A percentile compares a stretch with the other conserved stretches of the same genome.
Conservation (phyloP, 2,888 invertebrate genomes). For the Synanthedon andrenaeformis region DNA sequence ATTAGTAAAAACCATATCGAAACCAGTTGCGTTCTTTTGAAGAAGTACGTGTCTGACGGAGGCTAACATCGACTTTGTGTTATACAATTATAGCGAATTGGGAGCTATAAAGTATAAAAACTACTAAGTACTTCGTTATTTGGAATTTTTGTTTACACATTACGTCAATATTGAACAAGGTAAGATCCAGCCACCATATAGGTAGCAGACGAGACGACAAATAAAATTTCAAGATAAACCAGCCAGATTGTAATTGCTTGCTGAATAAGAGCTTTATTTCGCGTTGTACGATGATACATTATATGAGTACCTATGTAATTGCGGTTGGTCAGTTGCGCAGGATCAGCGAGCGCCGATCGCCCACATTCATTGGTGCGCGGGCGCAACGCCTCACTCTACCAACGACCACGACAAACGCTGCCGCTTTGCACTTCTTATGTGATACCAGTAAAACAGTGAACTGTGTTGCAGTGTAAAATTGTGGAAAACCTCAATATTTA, state of each 20-base stretch:
- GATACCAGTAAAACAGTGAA: conserved; percentile 7
- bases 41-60: no score
- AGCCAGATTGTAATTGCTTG: neutral
- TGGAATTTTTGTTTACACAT: no score
- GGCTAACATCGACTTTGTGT: no score
- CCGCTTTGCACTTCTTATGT: conserved; percentile 19
- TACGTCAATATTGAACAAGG: no score
- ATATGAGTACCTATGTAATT: conserved; percentile 11
- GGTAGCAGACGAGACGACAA: neutral
- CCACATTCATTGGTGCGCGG: conserved; percentile 18
- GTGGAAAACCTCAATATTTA: conserved; percentile 14
- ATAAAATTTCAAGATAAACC: neutral
- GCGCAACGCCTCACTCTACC: conserved; percentile 51
- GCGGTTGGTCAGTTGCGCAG: conserved; percentile 26
- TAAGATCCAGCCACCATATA: no score
- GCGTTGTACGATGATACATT: neutral
- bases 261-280: neutral
- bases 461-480: neutral
- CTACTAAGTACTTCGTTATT: neutral
- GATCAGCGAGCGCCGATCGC: conserved; percentile 30
- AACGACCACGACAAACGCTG: conserved; percentile 40
- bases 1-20: no score
- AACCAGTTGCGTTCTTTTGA: no score
- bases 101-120: neutral
- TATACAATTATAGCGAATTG: neutral